phyloP scores from a whole-genome alignment of 2,888 invertebrate genomes.

The Eulithis prunata region DNA sequence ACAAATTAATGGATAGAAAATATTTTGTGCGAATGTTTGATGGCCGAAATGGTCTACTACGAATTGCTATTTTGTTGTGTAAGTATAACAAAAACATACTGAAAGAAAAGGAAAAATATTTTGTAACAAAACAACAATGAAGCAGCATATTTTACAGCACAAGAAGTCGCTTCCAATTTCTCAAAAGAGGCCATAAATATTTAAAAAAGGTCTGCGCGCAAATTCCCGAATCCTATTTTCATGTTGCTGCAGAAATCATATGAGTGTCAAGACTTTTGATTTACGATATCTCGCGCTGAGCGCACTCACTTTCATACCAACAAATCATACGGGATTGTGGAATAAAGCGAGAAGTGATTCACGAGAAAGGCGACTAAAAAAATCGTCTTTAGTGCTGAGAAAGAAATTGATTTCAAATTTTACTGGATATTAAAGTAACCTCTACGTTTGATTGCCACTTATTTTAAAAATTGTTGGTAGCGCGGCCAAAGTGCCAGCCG shows the following conservation, averaged over 20 bases:
- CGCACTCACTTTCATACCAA: constrained; percentile 66
- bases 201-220: constrained; percentile 44
- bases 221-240: constrained; percentile 44
- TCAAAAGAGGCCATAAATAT: constrained; percentile 42
- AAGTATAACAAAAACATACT: constrained; percentile 6
- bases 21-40: constrained; percentile 51
- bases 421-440: constrained; percentile 81
- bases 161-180: constrained; percentile 34
- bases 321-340: constrained; percentile 60
- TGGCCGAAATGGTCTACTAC: constrained; percentile 25
- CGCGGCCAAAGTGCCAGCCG: constrained; percentile 42
- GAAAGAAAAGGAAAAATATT: background rate
- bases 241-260: constrained; percentile 45
- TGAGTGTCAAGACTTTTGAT: constrained; percentile 69
- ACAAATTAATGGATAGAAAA: constrained; percentile 62
- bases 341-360: constrained; percentile 60
- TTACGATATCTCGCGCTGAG: constrained; percentile 76
- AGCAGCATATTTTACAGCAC: constrained; percentile 35
- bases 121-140: constrained; percentile 29
- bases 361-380: constrained; percentile 67
- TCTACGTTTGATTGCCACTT: constrained; percentile 74
- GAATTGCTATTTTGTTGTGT: background rate
- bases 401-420: constrained; percentile 80
- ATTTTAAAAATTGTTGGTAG: constrained; percentile 54
- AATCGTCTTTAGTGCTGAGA: constrained; percentile 67